Conservation (phyloP, 35 echinoderm and acorn worm genomes). For the Nesometra sesokonis region DNA sequence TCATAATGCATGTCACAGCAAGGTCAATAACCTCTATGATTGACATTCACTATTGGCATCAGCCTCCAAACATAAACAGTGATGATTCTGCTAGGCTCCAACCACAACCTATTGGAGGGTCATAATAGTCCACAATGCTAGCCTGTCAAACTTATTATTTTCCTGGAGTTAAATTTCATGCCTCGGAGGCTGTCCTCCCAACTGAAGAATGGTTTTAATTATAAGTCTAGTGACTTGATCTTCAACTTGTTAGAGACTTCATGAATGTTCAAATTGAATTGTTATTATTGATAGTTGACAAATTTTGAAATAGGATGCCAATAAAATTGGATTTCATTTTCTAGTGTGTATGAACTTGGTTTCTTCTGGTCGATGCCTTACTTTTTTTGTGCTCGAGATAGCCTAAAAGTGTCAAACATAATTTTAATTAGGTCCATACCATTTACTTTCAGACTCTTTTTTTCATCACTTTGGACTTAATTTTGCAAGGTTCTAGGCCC, state of each 20-base stretch:
- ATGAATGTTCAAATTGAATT: background rate
- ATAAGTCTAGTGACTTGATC: background rate
- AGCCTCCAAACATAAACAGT: no score
- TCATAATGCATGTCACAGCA: background rate
- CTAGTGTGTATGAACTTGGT: no score
- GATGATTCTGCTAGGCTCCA: background rate
- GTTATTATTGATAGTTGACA: background rate
- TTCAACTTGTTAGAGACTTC: background rate
- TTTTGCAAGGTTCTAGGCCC: no score
- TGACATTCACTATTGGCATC: background rate
- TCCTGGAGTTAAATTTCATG: background rate
- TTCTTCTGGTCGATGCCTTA: no score
- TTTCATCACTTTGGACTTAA: no score
- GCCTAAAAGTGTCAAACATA: no score
- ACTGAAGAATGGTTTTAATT: slow-evolving; percentile 1
- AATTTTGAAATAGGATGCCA: background rate
- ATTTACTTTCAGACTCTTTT: no score
- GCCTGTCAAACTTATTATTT: background rate
- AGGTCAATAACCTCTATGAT: background rate
- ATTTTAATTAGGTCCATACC: no score
- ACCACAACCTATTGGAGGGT: background rate
- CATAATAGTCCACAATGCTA: background rate
- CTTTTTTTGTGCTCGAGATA: no score
- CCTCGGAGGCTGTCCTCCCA: background rate
- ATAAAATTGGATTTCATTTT: no score